Percentiles rank a stretch among this genome's conserved stretches.
Conservation (phyloP, 92 coral and sea anemone genomes). For the Zoanthus gigantus region DNA sequence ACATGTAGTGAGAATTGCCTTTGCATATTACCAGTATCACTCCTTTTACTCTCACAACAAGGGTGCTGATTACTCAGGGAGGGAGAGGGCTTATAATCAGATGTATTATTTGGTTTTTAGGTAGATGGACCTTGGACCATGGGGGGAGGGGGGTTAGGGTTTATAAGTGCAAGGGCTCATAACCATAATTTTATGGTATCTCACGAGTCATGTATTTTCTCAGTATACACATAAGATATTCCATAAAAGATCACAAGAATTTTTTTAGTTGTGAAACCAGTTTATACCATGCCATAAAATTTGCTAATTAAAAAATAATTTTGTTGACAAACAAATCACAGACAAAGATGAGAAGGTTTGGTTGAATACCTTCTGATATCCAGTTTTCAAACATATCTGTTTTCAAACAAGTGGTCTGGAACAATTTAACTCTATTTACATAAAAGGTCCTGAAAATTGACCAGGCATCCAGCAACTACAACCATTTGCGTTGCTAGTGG, state of each 20-base stretch:
- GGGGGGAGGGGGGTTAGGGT: slow-evolving; percentile 33
- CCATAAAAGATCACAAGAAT: slow-evolving; percentile 46
- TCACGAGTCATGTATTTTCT: slow-evolving; percentile 40
- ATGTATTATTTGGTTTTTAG: slow-evolving; percentile 42
- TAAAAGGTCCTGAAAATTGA: slow-evolving; percentile 66
- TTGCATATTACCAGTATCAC: slow-evolving; percentile 45
- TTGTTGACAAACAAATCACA: slow-evolving; percentile 31
- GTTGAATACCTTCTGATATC: slow-evolving; percentile 42
- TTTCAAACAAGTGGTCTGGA: slow-evolving; percentile 39
- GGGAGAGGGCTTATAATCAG: slow-evolving; percentile 34
- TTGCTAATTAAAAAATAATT: not conserved
- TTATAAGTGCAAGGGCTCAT: slow-evolving; percentile 32
- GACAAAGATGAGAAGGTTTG: slow-evolving; percentile 45
- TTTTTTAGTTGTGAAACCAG: slow-evolving; percentile 30
- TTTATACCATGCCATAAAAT: slow-evolving; percentile 51
- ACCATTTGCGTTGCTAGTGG: slow-evolving; percentile 83
- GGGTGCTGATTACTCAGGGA: slow-evolving; percentile 42
- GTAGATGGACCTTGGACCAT: slow-evolving; percentile 43
- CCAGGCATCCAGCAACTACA: slow-evolving; percentile 72
- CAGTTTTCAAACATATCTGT: slow-evolving; percentile 17
- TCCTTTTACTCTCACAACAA: slow-evolving; percentile 46
- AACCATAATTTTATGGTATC: slow-evolving; percentile 45
- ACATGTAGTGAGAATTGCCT: slow-evolving; percentile 47
- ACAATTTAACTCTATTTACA: slow-evolving; percentile 55
- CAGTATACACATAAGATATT: slow-evolving; percentile 41